Evolutionary conservation across 2,797 vertebrate genomes (phyloP).

Genomic region (Apogon hyalosoma): DNA sequence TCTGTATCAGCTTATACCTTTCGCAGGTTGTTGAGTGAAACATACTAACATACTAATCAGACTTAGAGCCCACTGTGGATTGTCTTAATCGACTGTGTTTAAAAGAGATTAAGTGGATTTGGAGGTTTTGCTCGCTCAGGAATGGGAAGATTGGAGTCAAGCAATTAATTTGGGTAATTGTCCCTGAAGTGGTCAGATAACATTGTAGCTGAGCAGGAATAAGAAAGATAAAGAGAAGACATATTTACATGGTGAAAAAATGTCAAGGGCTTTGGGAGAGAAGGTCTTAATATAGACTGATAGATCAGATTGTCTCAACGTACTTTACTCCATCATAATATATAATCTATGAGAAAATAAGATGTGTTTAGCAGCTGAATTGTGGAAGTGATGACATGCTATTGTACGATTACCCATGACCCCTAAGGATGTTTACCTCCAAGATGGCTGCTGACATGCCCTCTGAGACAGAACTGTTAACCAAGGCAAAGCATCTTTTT

Average conservation of each 20-base stretch:
- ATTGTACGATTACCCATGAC: constrained; percentile 23
- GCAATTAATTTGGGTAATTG: constrained; percentile 69
- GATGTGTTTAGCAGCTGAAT: constrained; percentile 5
- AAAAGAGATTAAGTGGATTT: constrained; percentile 81
- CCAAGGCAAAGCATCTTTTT: constrained; percentile 86
- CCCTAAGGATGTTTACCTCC: constrained; percentile 86
- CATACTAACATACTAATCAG: constrained; percentile 70
- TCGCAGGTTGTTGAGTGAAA: constrained; percentile 66
- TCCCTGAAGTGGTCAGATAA: constrained; percentile 66
- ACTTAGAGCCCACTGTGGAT: constrained; percentile 73
- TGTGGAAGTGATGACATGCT: constrained; percentile 1
- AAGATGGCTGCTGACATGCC: constrained; percentile 97
- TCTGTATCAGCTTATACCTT: constrained; percentile 56
- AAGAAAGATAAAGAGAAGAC: constrained; percentile 39
- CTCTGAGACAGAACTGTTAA: constrained; percentile 95
- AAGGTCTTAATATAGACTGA: constrained; percentile 5
- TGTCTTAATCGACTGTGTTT: constrained; percentile 76
- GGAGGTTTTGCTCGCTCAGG: constrained; percentile 58
- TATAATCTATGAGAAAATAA: neutral
- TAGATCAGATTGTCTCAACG: constrained; percentile 4
- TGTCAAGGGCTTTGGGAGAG: constrained; percentile 1
- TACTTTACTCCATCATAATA: constrained; percentile 4
- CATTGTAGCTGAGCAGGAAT: constrained; percentile 40
- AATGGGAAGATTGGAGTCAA: constrained; percentile 64
- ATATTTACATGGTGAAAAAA: constrained; percentile 29